Percentiles rank a stretch among this genome's conserved stretches.
Conservation (phyloP, 1,140 invertebrate species). For the Drosophila guanche region DNA sequence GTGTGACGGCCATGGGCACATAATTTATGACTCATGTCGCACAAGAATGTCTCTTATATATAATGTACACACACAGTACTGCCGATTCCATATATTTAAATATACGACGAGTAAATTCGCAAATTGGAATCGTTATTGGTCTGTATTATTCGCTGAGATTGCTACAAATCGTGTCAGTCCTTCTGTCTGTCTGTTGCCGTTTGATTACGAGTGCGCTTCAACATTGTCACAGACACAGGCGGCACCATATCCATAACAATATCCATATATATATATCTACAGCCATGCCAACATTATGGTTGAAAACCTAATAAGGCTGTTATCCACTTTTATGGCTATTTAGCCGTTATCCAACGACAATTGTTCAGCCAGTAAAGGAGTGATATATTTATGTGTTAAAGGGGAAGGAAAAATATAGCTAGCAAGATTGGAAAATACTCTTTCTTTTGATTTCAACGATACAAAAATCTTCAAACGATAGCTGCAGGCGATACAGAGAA, state of each 20-base stretch:
- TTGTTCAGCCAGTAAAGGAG: conserved; percentile 7
- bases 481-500: too few relatives aligned
- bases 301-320: conserved; percentile 31
- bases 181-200: neutral
- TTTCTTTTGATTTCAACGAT: too few relatives aligned
- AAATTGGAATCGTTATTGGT: conserved; percentile 34
- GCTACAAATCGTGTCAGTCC: conserved; percentile 21
- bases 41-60: conserved; percentile 31
- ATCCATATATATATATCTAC: conserved; percentile 6
- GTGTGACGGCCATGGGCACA: conserved; percentile 49
- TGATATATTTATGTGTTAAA: too few relatives aligned
- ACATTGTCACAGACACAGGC: conserved; percentile 13
- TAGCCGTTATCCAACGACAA: conserved; percentile 48
- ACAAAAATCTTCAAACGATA: too few relatives aligned
- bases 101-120: neutral
- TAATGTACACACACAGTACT: neutral
- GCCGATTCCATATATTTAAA: neutral
- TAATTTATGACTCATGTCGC: conserved; percentile 46
- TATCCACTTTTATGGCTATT: conserved; percentile 49
- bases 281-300: conserved; percentile 15
- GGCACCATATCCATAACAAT: conserved; percentile 1
- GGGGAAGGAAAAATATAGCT: too few relatives aligned
- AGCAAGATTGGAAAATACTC: too few relatives aligned
- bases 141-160: conserved; percentile 15
- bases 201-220: conserved; percentile 9